These are phyloP conservation scores for Callaeas wilsoni DNA, from an alignment of 2,113 vertebrate species.

Conservation along the genomic window DNA sequence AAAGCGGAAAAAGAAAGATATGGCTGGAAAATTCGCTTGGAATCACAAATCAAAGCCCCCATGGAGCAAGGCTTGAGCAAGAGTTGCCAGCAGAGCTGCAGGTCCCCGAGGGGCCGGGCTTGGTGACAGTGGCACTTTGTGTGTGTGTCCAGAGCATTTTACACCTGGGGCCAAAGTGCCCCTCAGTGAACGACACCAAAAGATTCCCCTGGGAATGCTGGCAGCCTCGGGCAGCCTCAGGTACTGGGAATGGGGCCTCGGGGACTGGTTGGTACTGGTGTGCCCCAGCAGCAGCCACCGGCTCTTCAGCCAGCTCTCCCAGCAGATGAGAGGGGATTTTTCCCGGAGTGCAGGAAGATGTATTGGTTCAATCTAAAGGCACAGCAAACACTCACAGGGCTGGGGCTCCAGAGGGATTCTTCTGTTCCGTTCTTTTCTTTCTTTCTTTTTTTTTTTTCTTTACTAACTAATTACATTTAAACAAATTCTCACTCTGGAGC, in stretches of 20 bases:
- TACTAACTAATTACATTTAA: slow-evolving; percentile 11
- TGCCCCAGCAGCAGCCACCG: background rate
- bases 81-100: background rate
- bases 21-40: background rate
- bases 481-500: slow-evolving; percentile 18
- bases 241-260: background rate
- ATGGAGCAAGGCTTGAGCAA: rapidly evolving
- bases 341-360: background rate
- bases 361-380: background rate
- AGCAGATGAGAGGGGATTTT: background rate
- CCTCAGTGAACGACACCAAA: rapidly evolving
- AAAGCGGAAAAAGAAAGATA: background rate
- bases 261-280: background rate
- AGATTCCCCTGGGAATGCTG: background rate
- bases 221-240: background rate
- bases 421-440: background rate
- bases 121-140: background rate
- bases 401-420: background rate
- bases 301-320: background rate
- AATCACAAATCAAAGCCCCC: background rate
- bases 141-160: background rate
- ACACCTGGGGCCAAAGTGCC: rapidly evolving
- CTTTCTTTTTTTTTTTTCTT: background rate
- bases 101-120: rapidly evolving
- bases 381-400: background rate